A percentile compares a stretch with the other conserved stretches of the same genome.
Conservation (phyloP, 1,140 invertebrate species). For the Zaprionus kolodkinae region DNA sequence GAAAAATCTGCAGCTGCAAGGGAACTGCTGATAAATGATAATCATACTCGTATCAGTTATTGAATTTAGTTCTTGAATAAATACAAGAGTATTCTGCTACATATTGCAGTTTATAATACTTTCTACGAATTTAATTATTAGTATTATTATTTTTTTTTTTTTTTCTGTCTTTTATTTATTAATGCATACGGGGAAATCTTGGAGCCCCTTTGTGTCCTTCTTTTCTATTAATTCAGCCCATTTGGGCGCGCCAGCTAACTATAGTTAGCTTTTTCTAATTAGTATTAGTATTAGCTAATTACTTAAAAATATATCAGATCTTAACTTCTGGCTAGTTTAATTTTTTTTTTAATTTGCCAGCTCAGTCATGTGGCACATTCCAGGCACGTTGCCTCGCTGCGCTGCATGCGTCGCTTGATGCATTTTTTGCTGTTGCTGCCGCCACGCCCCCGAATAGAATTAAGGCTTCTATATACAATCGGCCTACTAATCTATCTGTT, state of each 20-base stretch:
- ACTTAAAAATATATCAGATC: slow-evolving; percentile 21
- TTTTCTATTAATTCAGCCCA: too few relatives aligned
- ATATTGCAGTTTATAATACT: slow-evolving; percentile 24
- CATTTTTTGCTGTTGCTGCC: slow-evolving; percentile 45
- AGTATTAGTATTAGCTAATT: slow-evolving; percentile 22
- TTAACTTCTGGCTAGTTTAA: neutral
- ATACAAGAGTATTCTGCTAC: too few relatives aligned
- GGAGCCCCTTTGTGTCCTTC: too few relatives aligned
- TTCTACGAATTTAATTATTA: too few relatives aligned
- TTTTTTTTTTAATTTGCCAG: neutral
- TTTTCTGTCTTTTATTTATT: too few relatives aligned
- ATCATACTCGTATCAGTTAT: neutral
- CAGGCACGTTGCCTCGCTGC: slow-evolving; percentile 40
- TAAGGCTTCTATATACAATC: slow-evolving; percentile 33
- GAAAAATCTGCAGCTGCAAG: neutral
- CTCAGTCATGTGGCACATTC: slow-evolving; percentile 50
- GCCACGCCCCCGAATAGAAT: neutral
- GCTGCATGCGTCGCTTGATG: slow-evolving; percentile 44
- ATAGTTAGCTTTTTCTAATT: too few relatives aligned
- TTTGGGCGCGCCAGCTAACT: too few relatives aligned
- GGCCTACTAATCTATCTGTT: neutral
- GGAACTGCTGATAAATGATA: neutral
- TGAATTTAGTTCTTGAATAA: too few relatives aligned
- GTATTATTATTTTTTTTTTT: too few relatives aligned
- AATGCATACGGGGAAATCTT: too few relatives aligned